Conservation (phyloP, 2,113 vertebrate species). For the Oncorhynchus kisutch region DNA sequence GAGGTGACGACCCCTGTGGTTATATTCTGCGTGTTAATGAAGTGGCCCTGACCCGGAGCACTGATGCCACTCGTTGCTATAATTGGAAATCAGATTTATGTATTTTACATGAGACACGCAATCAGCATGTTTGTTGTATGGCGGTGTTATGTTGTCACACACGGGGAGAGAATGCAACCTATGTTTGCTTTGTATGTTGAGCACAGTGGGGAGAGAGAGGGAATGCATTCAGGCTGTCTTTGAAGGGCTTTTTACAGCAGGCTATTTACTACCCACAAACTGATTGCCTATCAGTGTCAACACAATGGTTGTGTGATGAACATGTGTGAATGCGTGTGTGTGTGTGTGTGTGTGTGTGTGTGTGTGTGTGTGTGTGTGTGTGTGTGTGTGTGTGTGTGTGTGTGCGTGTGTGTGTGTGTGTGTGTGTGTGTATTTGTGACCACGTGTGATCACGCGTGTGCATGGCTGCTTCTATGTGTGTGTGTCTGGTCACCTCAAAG, state of each 20-base stretch:
- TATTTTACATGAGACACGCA: slow-evolving; percentile 1
- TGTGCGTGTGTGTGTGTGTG: not conserved
- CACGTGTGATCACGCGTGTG: not conserved
- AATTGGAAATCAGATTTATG: slow-evolving; percentile 11
- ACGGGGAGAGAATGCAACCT: not conserved
- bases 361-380: not conserved
- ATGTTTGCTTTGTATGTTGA: slow-evolving; percentile 24
- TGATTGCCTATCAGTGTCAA: not conserved
- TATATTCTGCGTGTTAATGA: not conserved
- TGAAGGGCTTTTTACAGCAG: slow-evolving; percentile 3
- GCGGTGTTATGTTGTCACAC: not conserved
- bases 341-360: not conserved
- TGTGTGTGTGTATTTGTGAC: not conserved
- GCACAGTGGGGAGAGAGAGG: not conserved
- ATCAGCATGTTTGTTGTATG: slow-evolving; percentile 2
- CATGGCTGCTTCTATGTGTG: not conserved
- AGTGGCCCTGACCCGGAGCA: not conserved
- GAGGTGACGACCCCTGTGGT: slow-evolving; percentile 12
- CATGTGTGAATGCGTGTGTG: not conserved
- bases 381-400: not conserved
- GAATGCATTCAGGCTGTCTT: not conserved
- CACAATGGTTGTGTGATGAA: not conserved
- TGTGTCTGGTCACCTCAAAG: slow-evolving; percentile 10
- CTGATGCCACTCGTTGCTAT: not conserved
- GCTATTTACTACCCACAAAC: slow-evolving; percentile 10